These are phyloP conservation scores for Eidolon helvum DNA, from an alignment of 2,113 vertebrate species.

Conservation along the genomic window DNA sequence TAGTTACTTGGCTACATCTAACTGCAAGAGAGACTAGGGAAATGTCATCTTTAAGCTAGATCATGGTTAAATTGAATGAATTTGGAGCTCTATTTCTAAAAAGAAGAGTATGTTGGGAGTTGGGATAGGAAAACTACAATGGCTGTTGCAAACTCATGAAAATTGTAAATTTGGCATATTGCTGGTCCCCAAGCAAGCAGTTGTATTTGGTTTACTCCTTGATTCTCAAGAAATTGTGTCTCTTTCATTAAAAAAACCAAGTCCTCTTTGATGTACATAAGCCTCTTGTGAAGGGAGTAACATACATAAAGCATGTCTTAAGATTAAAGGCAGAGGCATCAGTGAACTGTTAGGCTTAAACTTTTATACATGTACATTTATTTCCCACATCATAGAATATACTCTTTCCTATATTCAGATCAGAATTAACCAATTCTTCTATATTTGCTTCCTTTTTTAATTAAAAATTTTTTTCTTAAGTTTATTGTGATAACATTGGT, in stretches of 20 bases:
- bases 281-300: neutral
- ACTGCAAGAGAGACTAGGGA: neutral
- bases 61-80: neutral
- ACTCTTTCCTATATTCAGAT: neutral
- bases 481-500: too few species aligned
- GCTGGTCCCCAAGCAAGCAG: neutral
- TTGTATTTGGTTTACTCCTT: neutral
- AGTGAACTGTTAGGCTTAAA: neutral
- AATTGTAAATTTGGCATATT: neutral
- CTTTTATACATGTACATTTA: neutral
- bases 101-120: neutral
- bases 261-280: neutral
- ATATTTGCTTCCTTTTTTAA: neutral
- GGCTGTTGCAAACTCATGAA: neutral
- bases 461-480: too few species aligned
- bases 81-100: neutral
- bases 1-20: neutral
- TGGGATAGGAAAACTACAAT: neutral
- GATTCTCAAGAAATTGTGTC: neutral
- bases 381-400: neutral
- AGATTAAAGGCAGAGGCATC: neutral
- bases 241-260: conserved; percentile 26
- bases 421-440: neutral
- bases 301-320: neutral
- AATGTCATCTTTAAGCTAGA: neutral